phyloP scores from a whole-genome alignment of 2,888 invertebrate species.

The Mechanitis messenoides region DNA sequence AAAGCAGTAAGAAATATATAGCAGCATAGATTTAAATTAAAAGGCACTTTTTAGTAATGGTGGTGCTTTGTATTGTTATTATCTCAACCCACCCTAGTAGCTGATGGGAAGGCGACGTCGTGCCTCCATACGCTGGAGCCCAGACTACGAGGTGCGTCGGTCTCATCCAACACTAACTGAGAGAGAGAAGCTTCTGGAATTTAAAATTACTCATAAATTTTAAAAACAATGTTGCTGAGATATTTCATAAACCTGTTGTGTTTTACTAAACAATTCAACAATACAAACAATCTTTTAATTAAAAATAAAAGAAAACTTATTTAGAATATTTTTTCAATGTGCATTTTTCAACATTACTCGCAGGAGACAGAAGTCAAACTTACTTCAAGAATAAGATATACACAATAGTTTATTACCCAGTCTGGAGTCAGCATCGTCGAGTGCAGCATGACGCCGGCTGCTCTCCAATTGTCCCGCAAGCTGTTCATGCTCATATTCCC shows the following conservation, averaged over 20 bases:
- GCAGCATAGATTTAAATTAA: too few relatives aligned
- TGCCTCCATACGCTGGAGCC: slow-evolving; percentile 62
- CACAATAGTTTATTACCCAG: slow-evolving; percentile 44
- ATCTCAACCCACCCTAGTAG: slow-evolving; percentile 41
- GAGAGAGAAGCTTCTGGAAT: slow-evolving; percentile 73
- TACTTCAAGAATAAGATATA: too few relatives aligned
- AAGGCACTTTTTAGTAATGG: too few relatives aligned
- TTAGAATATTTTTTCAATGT: too few relatives aligned
- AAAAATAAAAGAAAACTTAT: too few relatives aligned
- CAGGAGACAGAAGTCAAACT: too few relatives aligned
- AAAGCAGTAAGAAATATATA: too few relatives aligned
- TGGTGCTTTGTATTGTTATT: neutral
- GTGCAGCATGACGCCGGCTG: slow-evolving; percentile 54
- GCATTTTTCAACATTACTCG: too few relatives aligned
- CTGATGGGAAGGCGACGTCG: slow-evolving; percentile 41
- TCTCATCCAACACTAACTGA: slow-evolving; percentile 76
- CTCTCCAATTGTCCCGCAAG: slow-evolving; percentile 78
- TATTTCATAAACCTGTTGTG: too few relatives aligned
- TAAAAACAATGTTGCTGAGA: neutral
- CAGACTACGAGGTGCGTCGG: slow-evolving; percentile 58
- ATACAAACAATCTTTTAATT: too few relatives aligned
- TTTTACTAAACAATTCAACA: too few relatives aligned
- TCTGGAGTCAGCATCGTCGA: slow-evolving; percentile 54
- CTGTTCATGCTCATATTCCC: slow-evolving; percentile 83
- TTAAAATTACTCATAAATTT: slow-evolving; percentile 3